Evolutionary conservation across 1,140 invertebrate genomes (phyloP), one percentile per base, ranked within the genome.

Genomic region (Megalonaias nervosa): DNA sequence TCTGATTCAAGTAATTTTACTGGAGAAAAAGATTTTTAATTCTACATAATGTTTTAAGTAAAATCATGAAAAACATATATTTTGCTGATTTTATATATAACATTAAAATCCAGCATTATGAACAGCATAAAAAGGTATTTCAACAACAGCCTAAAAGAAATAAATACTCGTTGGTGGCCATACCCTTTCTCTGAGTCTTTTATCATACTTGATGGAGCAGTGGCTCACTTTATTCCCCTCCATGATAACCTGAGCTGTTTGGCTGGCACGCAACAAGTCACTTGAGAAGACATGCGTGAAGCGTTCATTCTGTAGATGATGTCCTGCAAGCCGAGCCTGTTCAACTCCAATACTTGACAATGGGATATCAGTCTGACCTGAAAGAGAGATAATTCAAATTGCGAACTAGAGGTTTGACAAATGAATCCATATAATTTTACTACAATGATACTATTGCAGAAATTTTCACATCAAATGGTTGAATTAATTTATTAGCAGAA

Each of bases 241-340:
- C 48, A 84, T 71, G 72, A 89, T 87, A 21, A 80, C 74, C 70
- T 86, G 79, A 69, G 87, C 87, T 70, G 88, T 89, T 71, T 87
- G 81, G 74, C 80, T 73, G 64, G 90, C 90, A 57, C 90, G 75
- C 26, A 67, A 82, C 9, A 91, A 75, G 84, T 91, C 90, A 84
- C 89, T 90, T 16, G 86, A 79, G 75, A 87, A 90, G 15, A 90
- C 82, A 77, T 90, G 89, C 38, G 88, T 88, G 73, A 87, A 91
- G 19, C 81, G 82, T 19, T 90, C 86, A 80, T 89, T 82, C 67
- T 89, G 78, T 55, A 91, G 81, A 62, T 89, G 71, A 38, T 79
- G 38, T 67, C 83, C 89, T 13, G 88, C 83, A 31, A 90, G 75
- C 57, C 78, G 70, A 2, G 89, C 89, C 74, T 91, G 90, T 57